These are phyloP conservation scores for Neolamprologus sp. DNA, from an alignment of 2,113 vertebrate genomes.

Conservation along the genomic window DNA sequence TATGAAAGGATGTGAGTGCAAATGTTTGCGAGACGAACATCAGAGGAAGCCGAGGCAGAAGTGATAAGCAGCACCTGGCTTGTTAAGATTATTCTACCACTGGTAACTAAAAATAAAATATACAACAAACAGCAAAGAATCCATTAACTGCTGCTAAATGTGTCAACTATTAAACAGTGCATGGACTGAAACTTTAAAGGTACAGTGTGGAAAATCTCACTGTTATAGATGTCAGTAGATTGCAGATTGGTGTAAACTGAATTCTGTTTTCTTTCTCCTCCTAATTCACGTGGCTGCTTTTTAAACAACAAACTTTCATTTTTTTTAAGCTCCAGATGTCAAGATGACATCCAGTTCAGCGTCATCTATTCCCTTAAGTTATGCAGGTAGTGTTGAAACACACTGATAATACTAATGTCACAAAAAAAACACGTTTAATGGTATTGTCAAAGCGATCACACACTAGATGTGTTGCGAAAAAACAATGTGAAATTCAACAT, in stretches of 20 bases:
- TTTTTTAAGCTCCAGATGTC: neutral
- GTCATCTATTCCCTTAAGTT: neutral
- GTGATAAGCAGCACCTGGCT: neutral
- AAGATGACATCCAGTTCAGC: neutral
- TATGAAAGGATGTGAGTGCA: conserved; percentile 25
- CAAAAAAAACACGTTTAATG: neutral
- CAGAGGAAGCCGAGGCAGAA: neutral
- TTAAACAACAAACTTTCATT: neutral
- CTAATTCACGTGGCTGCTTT: neutral
- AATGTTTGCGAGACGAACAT: conserved; percentile 16
- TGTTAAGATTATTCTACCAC: neutral
- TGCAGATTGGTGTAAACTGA: neutral
- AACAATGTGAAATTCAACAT: neutral
- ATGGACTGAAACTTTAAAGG: neutral
- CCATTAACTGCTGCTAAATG: neutral
- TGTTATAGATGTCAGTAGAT: neutral
- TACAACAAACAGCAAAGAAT: neutral
- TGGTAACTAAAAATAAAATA: neutral
- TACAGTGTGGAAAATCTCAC: neutral
- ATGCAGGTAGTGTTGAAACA: neutral
- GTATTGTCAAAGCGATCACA: neutral
- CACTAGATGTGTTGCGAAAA: neutral
- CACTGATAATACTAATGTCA: neutral
- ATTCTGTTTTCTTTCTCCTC: neutral
- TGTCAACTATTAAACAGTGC: neutral